Evolutionary conservation across 2,888 invertebrate genomes (phyloP), one percentile per base, ranked within the genome.

Genomic region (Cataglyphis altisquamis): DNA sequence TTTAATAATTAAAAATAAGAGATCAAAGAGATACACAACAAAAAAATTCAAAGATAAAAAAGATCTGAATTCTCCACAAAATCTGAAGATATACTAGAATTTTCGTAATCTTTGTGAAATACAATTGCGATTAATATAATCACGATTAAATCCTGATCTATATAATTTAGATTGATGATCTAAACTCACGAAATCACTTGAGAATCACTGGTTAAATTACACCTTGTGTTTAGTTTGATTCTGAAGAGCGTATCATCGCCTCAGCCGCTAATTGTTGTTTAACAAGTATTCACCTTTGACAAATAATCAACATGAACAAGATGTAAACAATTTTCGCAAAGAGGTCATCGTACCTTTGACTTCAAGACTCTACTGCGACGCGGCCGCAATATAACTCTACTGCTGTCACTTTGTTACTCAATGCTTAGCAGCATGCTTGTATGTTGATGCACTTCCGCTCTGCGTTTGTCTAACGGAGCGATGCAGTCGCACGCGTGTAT

Each of bases 401-500:
- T 84, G 87, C 85, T 86, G 89, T 85, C 86, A 84, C 83, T 86
- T 83, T 84, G 87, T 75, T 82, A 85, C 84, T 74, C 77, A 85
- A 89, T 87, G 81, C 84, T 84, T 82, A 84, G 72, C 52, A 81
- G 72, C 77, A 67, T 67, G 67, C 64, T 72, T 86, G 75, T 80
- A 75, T 18, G 77, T 77, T 84, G 88, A 86, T 78, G 86, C 82
- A 86, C 83, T 88, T 88, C 89, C 89, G 85, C 82, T 80, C 80
- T 52, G 77, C 85, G 84, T 84, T 80, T 70, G 82, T 57, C 86
- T 89, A 89, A 89, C 89, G 88, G 88, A 57, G 83, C 74, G 82
- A 84, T 25, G 70, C 78, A 67, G 75, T 75, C 74, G 72, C 63
- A 60, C 63, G 66, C 64, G 57, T 72, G 77, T 85, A 36, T 68